Conservation (phyloP, 23 tunicate species). For the Halocynthia aurantium region DNA sequence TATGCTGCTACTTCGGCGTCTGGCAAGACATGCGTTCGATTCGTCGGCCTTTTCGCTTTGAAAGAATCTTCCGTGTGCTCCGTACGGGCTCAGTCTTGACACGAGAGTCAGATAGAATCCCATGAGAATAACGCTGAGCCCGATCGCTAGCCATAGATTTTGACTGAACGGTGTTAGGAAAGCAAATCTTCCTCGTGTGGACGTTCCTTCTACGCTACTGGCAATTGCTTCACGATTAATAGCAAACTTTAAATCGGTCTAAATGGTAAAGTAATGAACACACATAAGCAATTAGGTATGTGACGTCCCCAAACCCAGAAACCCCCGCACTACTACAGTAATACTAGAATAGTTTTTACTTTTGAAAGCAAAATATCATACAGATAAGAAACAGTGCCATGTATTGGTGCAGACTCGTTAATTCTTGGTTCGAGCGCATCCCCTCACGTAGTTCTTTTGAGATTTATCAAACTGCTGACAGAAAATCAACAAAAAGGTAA, state of each 20-base stretch:
- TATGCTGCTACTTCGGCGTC: slow-evolving; percentile 36
- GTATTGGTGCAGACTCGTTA: no score
- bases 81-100: slow-evolving; percentile 83
- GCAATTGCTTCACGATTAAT: slow-evolving; percentile 28
- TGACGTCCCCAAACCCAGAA: no score
- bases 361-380: no score
- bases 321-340: no score
- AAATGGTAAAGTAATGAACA: background rate
- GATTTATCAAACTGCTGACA: no score
- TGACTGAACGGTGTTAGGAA: slow-evolving; percentile 55
- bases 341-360: no score
- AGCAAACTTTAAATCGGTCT: slow-evolving; percentile 51
- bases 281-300: no score
- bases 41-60: slow-evolving; percentile 77
- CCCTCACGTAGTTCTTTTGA: no score
- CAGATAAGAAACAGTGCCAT: no score
- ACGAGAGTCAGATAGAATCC: slow-evolving; percentile 52
- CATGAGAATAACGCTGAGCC: slow-evolving; percentile 24
- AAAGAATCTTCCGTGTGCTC: slow-evolving; percentile 76
- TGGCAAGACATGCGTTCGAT: slow-evolving; percentile 26
- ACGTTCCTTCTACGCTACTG: slow-evolving; percentile 6
- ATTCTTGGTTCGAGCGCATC: no score
- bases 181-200: slow-evolving; percentile 24
- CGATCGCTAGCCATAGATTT: slow-evolving; percentile 37
- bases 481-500: no score